A percentile compares a stretch with the other conserved stretches of the same genome.
Evolutionary conservation across 2,797 vertebrate species (phyloP).

Genomic region (Nyctalus aviator): DNA sequence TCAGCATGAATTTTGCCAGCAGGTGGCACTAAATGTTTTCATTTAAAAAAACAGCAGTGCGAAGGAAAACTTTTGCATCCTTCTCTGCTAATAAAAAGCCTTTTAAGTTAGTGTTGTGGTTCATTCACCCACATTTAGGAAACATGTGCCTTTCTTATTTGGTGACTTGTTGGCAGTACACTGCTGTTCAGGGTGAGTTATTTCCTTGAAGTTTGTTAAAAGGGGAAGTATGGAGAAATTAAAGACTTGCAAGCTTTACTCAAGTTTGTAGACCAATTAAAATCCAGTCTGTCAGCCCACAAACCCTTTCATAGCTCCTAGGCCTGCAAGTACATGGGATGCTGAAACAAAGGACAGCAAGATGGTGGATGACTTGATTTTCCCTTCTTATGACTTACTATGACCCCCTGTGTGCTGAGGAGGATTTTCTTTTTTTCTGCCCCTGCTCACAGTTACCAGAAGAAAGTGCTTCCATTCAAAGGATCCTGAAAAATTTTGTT

Average conservation of each 20-base stretch:
- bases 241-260: conserved; percentile 55
- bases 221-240: conserved; percentile 61
- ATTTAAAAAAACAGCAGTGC: conserved; percentile 9
- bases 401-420: background rate
- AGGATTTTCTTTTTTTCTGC: background rate
- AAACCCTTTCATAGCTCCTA: background rate
- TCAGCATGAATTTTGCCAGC: conserved; percentile 59
- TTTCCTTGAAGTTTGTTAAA: conserved; percentile 71
- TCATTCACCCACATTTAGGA: conserved; percentile 58
- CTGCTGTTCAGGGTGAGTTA: conserved; percentile 41
- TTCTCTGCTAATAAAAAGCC: background rate
- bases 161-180: conserved; percentile 32
- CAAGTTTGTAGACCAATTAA: conserved; percentile 48
- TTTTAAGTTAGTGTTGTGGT: background rate
- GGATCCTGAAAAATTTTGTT: background rate
- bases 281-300: background rate
- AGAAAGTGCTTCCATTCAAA: background rate
- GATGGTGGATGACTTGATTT: background rate
- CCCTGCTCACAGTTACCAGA: background rate
- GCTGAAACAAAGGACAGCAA: accelerated
- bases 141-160: conserved; percentile 58
- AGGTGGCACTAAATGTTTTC: conserved; percentile 81
- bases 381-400: background rate
- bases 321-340: accelerated
- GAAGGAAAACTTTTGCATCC: background rate